A percentile compares a stretch with the other conserved stretches of the same genome.
Evolutionary conservation across 2,888 invertebrate genomes (phyloP).

Genomic region (Drosophila infuscata): DNA sequence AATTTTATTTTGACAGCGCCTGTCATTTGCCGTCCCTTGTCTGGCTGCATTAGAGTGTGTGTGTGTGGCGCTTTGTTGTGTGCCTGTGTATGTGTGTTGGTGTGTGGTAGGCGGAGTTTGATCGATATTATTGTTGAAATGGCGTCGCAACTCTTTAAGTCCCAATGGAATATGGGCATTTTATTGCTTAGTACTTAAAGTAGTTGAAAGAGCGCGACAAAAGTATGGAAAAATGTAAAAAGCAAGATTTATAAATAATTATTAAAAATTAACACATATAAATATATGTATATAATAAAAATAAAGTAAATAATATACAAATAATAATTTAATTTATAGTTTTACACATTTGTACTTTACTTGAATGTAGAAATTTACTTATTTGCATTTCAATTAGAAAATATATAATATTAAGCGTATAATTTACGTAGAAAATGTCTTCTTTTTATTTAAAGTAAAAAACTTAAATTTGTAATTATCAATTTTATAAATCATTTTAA

Average conservation of each 20-base stretch:
- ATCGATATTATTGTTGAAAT: conserved; percentile 78
- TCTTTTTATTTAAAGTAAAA: no score
- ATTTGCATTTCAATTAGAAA: not conserved
- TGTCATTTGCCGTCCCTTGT: conserved; percentile 55
- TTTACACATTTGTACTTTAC: no score
- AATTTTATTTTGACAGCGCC: conserved; percentile 72
- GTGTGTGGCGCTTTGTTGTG: conserved; percentile 21
- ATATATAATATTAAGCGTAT: no score
- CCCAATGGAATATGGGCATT: conserved; percentile 11
- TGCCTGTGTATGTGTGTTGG: conserved; percentile 17
- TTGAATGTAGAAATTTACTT: not conserved
- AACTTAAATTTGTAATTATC: not conserved
- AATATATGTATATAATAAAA: not conserved
- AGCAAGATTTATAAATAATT: not conserved
- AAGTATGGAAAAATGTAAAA: not conserved
- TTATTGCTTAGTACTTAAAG: not conserved
- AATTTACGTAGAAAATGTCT: no score
- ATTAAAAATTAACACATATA: not conserved
- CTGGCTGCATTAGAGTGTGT: conserved; percentile 7
- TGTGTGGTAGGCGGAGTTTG: conserved; percentile 81
- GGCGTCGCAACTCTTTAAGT: conserved; percentile 70
- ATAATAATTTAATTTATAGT: not conserved
- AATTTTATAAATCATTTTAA: not conserved
- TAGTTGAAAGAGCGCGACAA: not conserved
- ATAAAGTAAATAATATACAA: not conserved